Evolutionary conservation across 2,888 invertebrate genomes (phyloP).

Genomic region (Nemurella pictetii): DNA sequence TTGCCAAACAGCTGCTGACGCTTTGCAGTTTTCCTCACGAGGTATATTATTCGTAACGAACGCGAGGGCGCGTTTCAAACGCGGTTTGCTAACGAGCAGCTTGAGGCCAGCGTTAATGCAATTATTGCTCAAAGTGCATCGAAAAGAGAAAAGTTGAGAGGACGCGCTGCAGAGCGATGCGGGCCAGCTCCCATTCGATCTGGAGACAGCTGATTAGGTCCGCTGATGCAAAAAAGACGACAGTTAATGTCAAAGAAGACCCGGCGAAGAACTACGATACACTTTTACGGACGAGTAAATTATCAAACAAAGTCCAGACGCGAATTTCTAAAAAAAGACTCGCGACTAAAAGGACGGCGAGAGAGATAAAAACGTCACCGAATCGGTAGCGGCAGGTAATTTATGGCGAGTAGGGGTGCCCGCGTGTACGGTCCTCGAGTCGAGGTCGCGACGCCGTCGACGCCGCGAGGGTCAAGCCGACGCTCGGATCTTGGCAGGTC

Average conservation of each 20-base stretch:
- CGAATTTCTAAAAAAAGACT: conserved; percentile 4
- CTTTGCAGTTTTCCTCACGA: background rate
- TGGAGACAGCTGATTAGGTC: background rate
- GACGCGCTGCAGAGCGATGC: background rate
- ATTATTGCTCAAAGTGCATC: background rate
- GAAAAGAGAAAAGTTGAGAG: background rate
- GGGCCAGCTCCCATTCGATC: background rate
- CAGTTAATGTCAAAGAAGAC: conserved; percentile 9
- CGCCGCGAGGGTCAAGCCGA: conserved; percentile 9
- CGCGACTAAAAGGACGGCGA: conserved; percentile 7
- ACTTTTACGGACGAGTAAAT: conserved; percentile 4
- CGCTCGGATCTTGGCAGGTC: conserved; percentile 8
- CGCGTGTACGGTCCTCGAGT: background rate
- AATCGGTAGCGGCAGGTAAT: background rate
- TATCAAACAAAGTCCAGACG: conserved; percentile 22
- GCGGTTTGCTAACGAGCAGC: background rate
- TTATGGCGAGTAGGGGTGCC: conserved; percentile 1
- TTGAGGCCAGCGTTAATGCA: background rate
- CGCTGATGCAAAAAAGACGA: background rate
- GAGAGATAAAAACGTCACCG: conserved; percentile 7
- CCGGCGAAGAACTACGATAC: conserved; percentile 11
- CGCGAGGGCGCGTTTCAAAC: background rate
- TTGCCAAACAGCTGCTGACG: background rate
- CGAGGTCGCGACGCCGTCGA: conserved; percentile 5
- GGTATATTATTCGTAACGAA: background rate